Evolutionary conservation across 2,888 invertebrate species (phyloP), one percentile per base, ranked within the genome.

Genomic region (Latrodectus elegans): DNA sequence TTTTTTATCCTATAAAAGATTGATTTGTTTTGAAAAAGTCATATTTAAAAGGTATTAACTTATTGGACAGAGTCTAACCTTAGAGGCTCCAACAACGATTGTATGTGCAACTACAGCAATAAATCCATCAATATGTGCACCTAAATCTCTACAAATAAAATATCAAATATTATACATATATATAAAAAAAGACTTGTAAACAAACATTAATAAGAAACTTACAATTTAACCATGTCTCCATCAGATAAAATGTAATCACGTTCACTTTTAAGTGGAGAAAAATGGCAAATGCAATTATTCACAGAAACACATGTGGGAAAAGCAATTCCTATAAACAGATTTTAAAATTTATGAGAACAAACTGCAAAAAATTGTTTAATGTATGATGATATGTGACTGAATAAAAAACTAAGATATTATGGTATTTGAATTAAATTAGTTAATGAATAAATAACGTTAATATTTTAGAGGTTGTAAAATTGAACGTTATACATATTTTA

Each of bases 241-340:
- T 96, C 95, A 92, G 97, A 96, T 84, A 99, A 93, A 89, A 94
- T 94, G 91, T 95, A 95, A 93, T 97, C 97, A 17, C 95, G 94
- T 93, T 99, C 99, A 93, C 96, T 97, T 90, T 96, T 95, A 90
- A 99, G 95, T 49, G 99, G 99, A 76, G 99, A 99, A 93, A 96
- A 99, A 93, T 99, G 99, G 93, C 99, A 99, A 92, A 99, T 97
- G 93, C 99, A 99, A 93, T 99, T 99, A 94, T 99, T 99, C 84
- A 98, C 96, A 26, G 99, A 99, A 89, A 99, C 95, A 93, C 99
- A 99, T 88, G 99, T 99, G 82, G 99, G 99, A 93, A 99, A 99
- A 67, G 99, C 99, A 92, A 99, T 97, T 91, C 94, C 94, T 94
- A 22, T 51, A 83, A 78, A 9, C 26, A 71, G 11, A 76, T 64